These are phyloP conservation scores for Halictus ligatus DNA, from an alignment of 2,888 invertebrate species.

Conservation along the genomic window DNA sequence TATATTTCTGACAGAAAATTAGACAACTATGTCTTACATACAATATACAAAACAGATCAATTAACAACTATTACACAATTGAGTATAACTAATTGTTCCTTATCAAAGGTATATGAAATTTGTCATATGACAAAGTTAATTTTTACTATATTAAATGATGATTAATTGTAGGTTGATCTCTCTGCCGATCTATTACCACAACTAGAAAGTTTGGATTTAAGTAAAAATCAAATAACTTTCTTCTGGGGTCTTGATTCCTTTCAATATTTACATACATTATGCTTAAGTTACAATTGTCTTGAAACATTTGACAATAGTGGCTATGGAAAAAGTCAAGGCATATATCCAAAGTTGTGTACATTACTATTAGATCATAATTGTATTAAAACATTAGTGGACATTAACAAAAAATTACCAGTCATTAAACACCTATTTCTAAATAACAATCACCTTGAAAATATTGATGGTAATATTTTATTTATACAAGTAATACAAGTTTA, in stretches of 20 bases:
- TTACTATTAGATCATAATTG: constrained; percentile 70
- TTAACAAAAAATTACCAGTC: constrained; percentile 54
- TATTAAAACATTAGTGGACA: constrained; percentile 56
- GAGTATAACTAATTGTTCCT: constrained; percentile 62
- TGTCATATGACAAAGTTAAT: background rate
- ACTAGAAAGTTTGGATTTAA: constrained; percentile 71
- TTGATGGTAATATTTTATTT: constrained; percentile 60
- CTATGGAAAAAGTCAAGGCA: background rate
- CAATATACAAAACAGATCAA: constrained; percentile 41
- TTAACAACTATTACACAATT: constrained; percentile 64
- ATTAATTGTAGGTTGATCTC: constrained; percentile 62
- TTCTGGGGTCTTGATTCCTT: constrained; percentile 64
- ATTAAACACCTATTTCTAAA: constrained; percentile 70
- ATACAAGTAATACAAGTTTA: background rate
- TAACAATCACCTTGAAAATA: constrained; percentile 61
- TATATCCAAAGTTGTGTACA: constrained; percentile 61
- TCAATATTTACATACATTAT: constrained; percentile 63
- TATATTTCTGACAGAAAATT: constrained; percentile 59
- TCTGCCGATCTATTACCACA: constrained; percentile 58
- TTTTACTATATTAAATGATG: background rate
- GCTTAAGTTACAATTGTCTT: constrained; percentile 69
- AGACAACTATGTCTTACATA: constrained; percentile 57
- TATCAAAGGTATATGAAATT: constrained; percentile 64
- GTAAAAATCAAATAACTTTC: constrained; percentile 66
- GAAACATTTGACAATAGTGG: constrained; percentile 40